These are phyloP conservation scores for Ochropleura plecta DNA, from an alignment of 2,888 invertebrate species.

Conservation along the genomic window DNA sequence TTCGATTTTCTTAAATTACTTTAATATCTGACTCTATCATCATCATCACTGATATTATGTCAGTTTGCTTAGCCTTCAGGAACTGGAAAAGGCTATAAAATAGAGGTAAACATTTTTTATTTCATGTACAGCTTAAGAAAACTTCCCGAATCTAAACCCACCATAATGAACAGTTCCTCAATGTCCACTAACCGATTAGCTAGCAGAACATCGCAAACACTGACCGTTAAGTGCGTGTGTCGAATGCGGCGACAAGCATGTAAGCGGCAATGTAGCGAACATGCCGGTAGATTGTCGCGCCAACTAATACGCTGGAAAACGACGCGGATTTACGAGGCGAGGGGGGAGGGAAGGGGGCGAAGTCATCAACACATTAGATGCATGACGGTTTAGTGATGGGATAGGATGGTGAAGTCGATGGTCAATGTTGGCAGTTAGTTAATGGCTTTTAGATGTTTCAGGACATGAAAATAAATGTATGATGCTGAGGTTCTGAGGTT, in stretches of 20 bases:
- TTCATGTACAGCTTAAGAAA: background rate
- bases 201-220: slow-evolving; percentile 25
- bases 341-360: slow-evolving; percentile 17
- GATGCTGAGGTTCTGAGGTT: background rate
- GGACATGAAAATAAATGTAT: background rate
- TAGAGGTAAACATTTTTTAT: background rate
- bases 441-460: background rate
- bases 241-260: slow-evolving; percentile 48
- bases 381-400: slow-evolving; percentile 33
- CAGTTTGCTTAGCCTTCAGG: background rate
- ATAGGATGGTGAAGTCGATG: slow-evolving; percentile 14
- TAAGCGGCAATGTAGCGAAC: slow-evolving; percentile 34
- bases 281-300: slow-evolving; percentile 58
- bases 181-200: slow-evolving; percentile 29
- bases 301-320: slow-evolving; percentile 69
- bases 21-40: background rate
- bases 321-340: slow-evolving; percentile 67
- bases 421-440: too few species aligned
- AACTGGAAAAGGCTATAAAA: background rate
- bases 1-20: background rate
- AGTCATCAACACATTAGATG: slow-evolving; percentile 67
- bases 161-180: slow-evolving; percentile 7
- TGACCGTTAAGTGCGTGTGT: slow-evolving; percentile 40
- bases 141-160: background rate
- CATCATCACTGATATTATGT: background rate